Evolutionary conservation across 1,140 invertebrate genomes (phyloP), one percentile per base, ranked within the genome.

Genomic region (Heliothis virescens): DNA sequence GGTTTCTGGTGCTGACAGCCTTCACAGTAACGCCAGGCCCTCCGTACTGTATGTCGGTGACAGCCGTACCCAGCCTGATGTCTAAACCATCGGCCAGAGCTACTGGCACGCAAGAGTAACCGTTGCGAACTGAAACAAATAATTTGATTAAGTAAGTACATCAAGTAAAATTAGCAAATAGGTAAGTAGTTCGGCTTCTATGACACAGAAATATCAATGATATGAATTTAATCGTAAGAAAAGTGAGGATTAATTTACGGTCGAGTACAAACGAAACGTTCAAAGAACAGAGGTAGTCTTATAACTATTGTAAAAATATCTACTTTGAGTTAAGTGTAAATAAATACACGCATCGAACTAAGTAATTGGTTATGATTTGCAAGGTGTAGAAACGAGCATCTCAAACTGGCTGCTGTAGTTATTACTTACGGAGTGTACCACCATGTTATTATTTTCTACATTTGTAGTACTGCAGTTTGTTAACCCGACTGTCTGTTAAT

Each of bases 81-180:
- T 99, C 98, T 82, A 99, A 94, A 18, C 98, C 98, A 88, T 99
- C 98, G 13, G 98, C 97, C 34, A 99, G 95, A 0, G 99, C 98
- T 79, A 99, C 97, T 0, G 99, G 98, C 15, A 99, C 98, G 95
- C 98, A 99, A 0, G 98, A 99, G 91, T 99, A 99, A 67, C 99
- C 99, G 95, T 99, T 99, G 26, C 98, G 97, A 82, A 99, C 98
- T 97, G 96, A 59, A 96, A 96, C 86, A 94, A 94, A 57, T 2
- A 0, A 11, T 47, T 73, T 29, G 5, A 41, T 7, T 34, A 5
- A 34, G 34, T 34, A 34, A 34, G 34, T 34, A 34, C 34, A 34
- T 34, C 1, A 34, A 7, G 3, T 3, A 34, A 34, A 34, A 3
- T 34, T 34, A 34, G 34, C 3, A 34, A 34, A 34, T n/a, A n/a